phyloP scores from a whole-genome alignment of 2,113 vertebrate genomes.

The Promerops cafer region DNA sequence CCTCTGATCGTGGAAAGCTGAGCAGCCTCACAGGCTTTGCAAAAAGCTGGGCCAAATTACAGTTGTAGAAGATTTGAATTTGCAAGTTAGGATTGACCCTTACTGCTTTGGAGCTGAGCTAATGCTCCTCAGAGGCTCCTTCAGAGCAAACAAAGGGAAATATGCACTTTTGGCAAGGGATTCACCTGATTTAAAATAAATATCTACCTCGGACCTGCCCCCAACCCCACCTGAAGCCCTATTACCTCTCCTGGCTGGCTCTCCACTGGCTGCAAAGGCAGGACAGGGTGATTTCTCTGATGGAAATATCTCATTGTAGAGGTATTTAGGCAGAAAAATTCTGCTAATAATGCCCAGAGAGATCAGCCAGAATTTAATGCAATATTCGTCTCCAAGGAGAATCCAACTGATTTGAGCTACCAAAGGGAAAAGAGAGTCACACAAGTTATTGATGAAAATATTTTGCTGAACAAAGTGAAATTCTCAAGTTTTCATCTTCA shows the following conservation, averaged over 20 bases:
- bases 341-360: not conserved
- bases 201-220: rapidly evolving
- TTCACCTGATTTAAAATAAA: not conserved
- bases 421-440: not conserved
- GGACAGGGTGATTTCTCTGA: not conserved
- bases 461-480: not conserved
- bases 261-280: not conserved
- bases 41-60: not conserved
- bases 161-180: not conserved
- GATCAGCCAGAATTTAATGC: not conserved
- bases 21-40: not conserved
- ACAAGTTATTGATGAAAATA: not conserved
- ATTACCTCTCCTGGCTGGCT: rapidly evolving
- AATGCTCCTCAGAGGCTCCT: not conserved
- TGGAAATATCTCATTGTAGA: not conserved
- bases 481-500: not conserved
- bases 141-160: not conserved
- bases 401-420: not conserved
- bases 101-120: not conserved
- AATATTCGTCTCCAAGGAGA: not conserved
- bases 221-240: not conserved
- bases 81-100: not conserved
- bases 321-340: not conserved
- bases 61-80: not conserved
- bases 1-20: not conserved